These are phyloP conservation scores for Cylindroiulus punctatus DNA, from an alignment of 2,888 invertebrate genomes.

Conservation along the genomic window DNA sequence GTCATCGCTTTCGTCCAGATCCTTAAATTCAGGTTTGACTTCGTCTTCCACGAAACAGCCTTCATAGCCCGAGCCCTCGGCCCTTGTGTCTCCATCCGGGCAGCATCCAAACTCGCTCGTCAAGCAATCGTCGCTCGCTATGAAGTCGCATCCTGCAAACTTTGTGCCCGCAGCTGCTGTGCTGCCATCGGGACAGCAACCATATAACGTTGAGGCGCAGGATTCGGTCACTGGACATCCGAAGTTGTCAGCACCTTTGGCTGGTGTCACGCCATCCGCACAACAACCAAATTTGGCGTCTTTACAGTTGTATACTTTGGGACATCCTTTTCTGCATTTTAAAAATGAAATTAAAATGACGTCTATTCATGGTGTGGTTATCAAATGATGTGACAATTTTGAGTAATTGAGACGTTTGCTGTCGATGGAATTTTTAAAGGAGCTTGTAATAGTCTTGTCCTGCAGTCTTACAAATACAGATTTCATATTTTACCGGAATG, in stretches of 20 bases:
- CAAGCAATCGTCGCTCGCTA: constrained; percentile 57
- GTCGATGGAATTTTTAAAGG: too few relatives aligned
- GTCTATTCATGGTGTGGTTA: too few relatives aligned
- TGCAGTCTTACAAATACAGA: background rate
- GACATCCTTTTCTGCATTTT: constrained; percentile 71
- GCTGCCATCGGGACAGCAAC: constrained; percentile 87
- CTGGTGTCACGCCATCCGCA: constrained; percentile 81
- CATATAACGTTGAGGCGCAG: constrained; percentile 66
- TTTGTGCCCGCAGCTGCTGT: constrained; percentile 82
- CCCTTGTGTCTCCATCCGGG: constrained; percentile 67
- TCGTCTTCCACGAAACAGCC: constrained; percentile 62
- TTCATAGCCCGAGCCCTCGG: constrained; percentile 66
- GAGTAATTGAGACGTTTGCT: too few relatives aligned
- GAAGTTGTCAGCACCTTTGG: constrained; percentile 77
- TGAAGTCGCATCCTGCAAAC: constrained; percentile 79
- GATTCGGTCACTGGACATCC: constrained; percentile 85
- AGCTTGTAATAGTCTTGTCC: too few relatives aligned
- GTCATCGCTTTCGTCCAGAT: constrained; percentile 23
- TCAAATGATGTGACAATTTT: too few relatives aligned
- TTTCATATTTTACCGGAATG: constrained; percentile 63
- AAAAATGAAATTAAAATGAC: background rate
- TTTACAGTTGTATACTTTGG: constrained; percentile 85
- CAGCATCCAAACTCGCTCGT: constrained; percentile 73
- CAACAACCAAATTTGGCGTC: constrained; percentile 84
- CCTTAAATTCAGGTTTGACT: constrained; percentile 44